Percentiles rank a stretch among this genome's conserved stretches.
These are phyloP conservation scores for Chalcis sispes DNA, from an alignment of 2,888 invertebrate species.

Conservation along the genomic window DNA sequence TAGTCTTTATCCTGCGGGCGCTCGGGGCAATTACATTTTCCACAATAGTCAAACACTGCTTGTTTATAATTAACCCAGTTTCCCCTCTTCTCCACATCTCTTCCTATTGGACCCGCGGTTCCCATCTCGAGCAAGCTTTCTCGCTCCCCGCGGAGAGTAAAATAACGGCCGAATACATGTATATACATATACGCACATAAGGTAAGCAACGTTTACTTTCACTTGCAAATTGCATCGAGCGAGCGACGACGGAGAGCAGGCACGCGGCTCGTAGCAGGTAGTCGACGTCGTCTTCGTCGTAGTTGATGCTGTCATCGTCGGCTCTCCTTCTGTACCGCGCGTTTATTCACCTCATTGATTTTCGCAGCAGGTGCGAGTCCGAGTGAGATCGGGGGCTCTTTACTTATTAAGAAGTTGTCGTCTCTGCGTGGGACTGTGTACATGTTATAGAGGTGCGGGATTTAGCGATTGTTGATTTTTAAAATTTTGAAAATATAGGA, in stretches of 20 bases:
- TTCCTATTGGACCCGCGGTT: neutral
- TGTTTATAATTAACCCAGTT: constrained; percentile 56
- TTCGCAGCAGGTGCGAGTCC: constrained; percentile 59
- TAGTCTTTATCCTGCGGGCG: constrained; percentile 39
- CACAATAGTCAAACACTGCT: constrained; percentile 50
- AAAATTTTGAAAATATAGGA: too few relatives aligned
- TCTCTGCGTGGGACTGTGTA: too few relatives aligned
- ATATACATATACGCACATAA: too few relatives aligned
- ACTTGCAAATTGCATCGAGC: constrained; percentile 53
- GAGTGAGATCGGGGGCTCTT: constrained; percentile 9
- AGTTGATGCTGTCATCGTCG: too few relatives aligned
- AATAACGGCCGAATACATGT: neutral
- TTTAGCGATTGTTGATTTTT: too few relatives aligned
- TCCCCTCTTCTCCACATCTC: constrained; percentile 7
- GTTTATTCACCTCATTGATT: constrained; percentile 59
- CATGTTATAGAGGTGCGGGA: too few relatives aligned
- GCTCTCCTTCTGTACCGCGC: neutral
- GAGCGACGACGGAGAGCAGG: neutral
- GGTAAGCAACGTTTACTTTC: constrained; percentile 37
- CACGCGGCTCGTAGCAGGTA: neutral
- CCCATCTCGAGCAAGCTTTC: too few relatives aligned
- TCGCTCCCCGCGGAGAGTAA: neutral
- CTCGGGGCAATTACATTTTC: constrained; percentile 40
- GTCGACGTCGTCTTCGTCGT: too few relatives aligned
- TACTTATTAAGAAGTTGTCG: constrained; percentile 60